Evolutionary conservation across 2,888 invertebrate genomes (phyloP), one percentile per base, ranked within the genome.

Genomic region (Flexamia atlantica): DNA sequence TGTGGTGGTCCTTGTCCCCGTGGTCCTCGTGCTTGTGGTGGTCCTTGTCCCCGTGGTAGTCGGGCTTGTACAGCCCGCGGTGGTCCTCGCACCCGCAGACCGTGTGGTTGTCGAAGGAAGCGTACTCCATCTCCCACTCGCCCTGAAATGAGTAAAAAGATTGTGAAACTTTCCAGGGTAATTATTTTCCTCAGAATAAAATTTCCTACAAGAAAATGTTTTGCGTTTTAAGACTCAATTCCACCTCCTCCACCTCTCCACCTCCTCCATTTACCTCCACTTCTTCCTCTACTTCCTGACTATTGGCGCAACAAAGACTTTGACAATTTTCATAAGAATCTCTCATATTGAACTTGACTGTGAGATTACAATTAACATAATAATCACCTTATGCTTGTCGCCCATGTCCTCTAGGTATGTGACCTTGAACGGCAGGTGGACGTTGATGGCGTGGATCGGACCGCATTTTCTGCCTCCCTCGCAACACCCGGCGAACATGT

Each of bases 371-470:
- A n/a, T n/a, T n/a, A n/a, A n/a, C n/a, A n/a, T n/a, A n/a, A n/a
- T n/a, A n/a, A n/a, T 30, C 30, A 64, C 68, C 46, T 70, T 82
- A 64, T 68, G 50, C 10, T 70, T 28, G 30, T 30, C 30, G n/a
- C 64, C 64, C 25, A 50, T 20, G 30, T 68, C 46, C 40, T 64
- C 60, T 23, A 80, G 36, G 60, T 40, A 64, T 30, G 81, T 81
- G 1, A 81, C 64, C 7, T 81, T 57, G 81, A 81, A 81, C 12
- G 81, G 36, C 64, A 81, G 40, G 12, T 36, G 32, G 20, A 81
- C 60, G 4, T n/a, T 12, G n/a, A 60, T 57, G 2, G 25, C 23
- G 40, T 60, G 40, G 20, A 17, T 7, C 60, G 81, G 64, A 3
- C 60, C 60, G 36, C 81, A 81, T n/a, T n/a, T n/a, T n/a, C n/a